Evolutionary conservation across 2,113 vertebrate species (phyloP).

Genomic region (Hepsetus odoe): DNA sequence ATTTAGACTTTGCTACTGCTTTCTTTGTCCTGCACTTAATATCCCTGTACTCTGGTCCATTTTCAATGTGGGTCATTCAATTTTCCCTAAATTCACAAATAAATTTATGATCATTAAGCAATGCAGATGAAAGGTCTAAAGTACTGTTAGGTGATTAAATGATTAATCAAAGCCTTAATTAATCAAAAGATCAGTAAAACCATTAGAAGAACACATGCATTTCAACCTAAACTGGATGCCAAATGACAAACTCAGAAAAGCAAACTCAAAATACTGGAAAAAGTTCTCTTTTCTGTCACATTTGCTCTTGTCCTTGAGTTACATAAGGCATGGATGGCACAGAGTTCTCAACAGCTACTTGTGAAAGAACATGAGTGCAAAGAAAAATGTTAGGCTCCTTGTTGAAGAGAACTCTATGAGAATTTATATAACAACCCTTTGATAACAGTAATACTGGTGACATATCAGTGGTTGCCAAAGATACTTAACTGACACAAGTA

Average conservation of each 20-base stretch:
- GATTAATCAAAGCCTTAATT: too few species aligned
- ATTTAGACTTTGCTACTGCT: too few species aligned
- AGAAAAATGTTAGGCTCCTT: not conserved
- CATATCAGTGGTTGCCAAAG: not conserved
- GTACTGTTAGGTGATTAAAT: too few species aligned
- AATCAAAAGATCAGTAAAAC: not conserved
- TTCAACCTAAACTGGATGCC: not conserved
- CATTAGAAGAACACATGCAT: not conserved
- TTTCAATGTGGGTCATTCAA: too few species aligned
- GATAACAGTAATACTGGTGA: not conserved
- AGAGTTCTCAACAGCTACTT: conserved; percentile 4
- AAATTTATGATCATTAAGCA: too few species aligned
- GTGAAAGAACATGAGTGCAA: conserved; percentile 4
- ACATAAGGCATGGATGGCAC: not conserved
- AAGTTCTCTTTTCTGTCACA: not conserved
- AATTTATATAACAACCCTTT: not conserved
- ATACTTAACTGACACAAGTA: not conserved
- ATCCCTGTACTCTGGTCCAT: too few species aligned
- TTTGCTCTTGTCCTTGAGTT: not conserved
- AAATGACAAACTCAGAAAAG: not conserved
- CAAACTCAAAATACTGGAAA: not conserved
- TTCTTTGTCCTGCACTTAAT: too few species aligned
- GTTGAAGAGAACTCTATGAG: not conserved
- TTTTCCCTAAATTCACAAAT: too few species aligned
- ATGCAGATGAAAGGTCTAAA: too few species aligned